Evolutionary conservation across 2,113 vertebrate genomes (phyloP), one percentile per base, ranked within the genome.

Genomic region (Motacilla alba): DNA sequence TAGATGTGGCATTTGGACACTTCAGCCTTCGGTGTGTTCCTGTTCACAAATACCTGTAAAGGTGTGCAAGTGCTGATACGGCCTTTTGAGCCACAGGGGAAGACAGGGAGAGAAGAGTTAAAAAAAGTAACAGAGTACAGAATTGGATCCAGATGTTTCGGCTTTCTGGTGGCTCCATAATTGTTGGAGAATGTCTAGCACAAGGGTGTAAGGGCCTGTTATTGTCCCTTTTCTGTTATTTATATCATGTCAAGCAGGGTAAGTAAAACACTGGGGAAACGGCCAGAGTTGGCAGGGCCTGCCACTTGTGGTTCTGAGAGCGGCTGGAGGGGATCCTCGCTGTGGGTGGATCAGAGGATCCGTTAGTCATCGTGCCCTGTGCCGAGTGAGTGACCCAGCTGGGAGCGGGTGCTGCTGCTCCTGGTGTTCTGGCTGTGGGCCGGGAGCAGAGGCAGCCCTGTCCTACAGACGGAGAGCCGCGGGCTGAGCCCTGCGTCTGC

Each of bases 71-170:
- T 37, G 24, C 67, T 77, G 43, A 2, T 37, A 4, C 0, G 4
- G 23, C 31, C 5, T 18, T 77, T 66, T n/a, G 33, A 80, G 46
- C 13, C 39, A 41, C 22, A 56, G 14, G 44, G 35, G 16, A 11
- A 90, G 31, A 22, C 37, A 49, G 59, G 7, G 47, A 75, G 22
- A 50, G 23, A 77, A 43, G 59, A 83, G 43, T 74, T 75, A 17
- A 53, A 30, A 41, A 56, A 78, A 75, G 35, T 59, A 37, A 13
- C 24, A 23, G 44, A 49, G 23, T 10, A 12, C 19, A 18, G 50
- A 81, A 83, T 33, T 85, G 46, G 22, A 76, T 88, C 58, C 78
- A 91, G 44, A 50, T 77, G 59, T 93, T 44, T 66, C 46, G 49
- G 2, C 22, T 82, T 13, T 79, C 53, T n/a, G 20, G 11, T 33